These are phyloP conservation scores for Sialia sialis DNA, from an alignment of 2,113 vertebrate genomes.

Conservation along the genomic window DNA sequence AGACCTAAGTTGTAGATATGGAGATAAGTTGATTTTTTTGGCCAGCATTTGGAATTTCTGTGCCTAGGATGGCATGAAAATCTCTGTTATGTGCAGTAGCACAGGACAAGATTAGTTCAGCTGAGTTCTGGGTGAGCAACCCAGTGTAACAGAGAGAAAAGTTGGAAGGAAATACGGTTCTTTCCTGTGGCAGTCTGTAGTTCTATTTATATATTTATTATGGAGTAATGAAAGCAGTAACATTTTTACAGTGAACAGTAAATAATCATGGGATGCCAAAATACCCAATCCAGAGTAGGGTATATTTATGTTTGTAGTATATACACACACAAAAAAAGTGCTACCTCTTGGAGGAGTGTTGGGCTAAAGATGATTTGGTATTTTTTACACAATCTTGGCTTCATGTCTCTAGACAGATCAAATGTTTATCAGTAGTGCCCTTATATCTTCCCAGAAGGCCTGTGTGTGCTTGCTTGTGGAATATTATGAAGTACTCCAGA, in stretches of 20 bases:
- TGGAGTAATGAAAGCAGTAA: constrained; percentile 35
- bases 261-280: constrained; percentile 27
- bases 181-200: not conserved
- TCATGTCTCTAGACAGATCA: not conserved
- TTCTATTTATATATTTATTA: constrained; percentile 39
- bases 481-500: not conserved
- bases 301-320: constrained; percentile 12
- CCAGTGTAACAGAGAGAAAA: not conserved
- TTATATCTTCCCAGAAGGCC: not conserved
- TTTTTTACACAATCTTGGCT: not conserved
- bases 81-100: not conserved
- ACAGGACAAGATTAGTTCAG: not conserved
- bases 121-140: not conserved
- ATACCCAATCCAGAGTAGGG: not conserved
- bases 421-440: not conserved
- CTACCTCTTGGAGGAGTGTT: not conserved
- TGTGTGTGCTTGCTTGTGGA: not conserved
- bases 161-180: not conserved
- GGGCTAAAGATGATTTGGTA: not conserved
- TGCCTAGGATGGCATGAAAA: not conserved
- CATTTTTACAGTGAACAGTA: constrained; percentile 37
- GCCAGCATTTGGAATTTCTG: not conserved
- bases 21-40: not conserved
- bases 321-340: not conserved
- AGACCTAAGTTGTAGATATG: not conserved